Conservation (phyloP, 2,888 invertebrate genomes). For the Oligia latruncula region DNA sequence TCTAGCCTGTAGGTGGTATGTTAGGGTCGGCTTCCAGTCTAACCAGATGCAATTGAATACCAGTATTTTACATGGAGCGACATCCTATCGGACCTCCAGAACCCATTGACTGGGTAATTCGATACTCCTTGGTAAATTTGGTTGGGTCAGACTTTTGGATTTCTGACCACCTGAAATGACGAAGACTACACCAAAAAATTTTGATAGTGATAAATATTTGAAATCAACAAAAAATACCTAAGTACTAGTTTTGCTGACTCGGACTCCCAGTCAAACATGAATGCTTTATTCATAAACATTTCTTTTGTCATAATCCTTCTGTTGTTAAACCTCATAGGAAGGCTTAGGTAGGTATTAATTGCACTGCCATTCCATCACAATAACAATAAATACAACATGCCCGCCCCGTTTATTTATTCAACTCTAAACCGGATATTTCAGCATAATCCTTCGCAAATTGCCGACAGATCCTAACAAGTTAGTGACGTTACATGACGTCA, state of each 20-base stretch:
- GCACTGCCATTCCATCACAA: slow-evolving; percentile 11
- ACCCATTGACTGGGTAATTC: background rate
- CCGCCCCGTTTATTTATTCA: slow-evolving; percentile 38
- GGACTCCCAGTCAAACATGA: background rate
- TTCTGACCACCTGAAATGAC: background rate
- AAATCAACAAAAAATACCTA: background rate
- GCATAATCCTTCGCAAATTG: slow-evolving; percentile 59
- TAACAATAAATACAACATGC: background rate
- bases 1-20: background rate
- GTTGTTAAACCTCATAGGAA: background rate
- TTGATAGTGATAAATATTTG: background rate
- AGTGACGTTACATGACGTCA: slow-evolving; percentile 61
- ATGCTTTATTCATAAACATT: background rate
- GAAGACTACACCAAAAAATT: background rate
- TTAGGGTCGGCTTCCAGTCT: background rate
- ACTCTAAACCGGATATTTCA: slow-evolving; percentile 48
- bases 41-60: background rate
- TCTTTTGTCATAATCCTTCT: background rate
- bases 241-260: background rate
- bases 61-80: no score
- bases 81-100: no score
- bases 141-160: background rate
- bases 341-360: slow-evolving; percentile 8
- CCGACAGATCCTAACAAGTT: slow-evolving; percentile 50
- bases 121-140: background rate